phyloP scores from a whole-genome alignment of 1,140 invertebrate species.

The Oedothorax gibbosus region DNA sequence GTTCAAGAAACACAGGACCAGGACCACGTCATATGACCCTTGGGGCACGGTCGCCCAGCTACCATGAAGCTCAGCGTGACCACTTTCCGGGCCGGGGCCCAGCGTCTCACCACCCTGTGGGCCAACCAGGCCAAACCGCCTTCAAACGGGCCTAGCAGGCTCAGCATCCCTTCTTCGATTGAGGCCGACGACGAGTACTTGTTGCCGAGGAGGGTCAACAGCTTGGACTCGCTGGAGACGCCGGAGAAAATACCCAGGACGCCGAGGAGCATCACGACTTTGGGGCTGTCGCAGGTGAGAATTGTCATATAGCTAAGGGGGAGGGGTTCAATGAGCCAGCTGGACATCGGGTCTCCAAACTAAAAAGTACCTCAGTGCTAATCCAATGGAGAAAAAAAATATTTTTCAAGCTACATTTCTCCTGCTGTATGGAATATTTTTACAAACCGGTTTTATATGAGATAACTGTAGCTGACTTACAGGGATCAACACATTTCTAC shows the following conservation, averaged over 20 bases:
- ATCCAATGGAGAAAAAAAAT: too few species aligned
- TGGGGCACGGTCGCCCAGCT: conserved; percentile 41
- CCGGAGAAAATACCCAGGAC: conserved; percentile 16
- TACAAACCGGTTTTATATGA: too few species aligned
- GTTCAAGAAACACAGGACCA: too few species aligned
- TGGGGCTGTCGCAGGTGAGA: conserved; percentile 43
- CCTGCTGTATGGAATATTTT: too few species aligned
- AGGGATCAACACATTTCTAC: too few species aligned
- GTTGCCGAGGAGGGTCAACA: conserved; percentile 23
- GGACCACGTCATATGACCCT: conserved; percentile 31
- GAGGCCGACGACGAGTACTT: conserved; percentile 4
- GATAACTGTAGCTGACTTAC: too few species aligned
- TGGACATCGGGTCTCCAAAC: too few species aligned
- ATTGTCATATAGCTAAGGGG: too few species aligned
- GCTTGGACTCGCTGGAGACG: conserved; percentile 23
- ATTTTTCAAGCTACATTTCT: too few species aligned
- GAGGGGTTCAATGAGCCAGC: too few species aligned
- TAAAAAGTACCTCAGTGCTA: too few species aligned
- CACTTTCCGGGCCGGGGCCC: conserved; percentile 55
- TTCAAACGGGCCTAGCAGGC: not conserved
- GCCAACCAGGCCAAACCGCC: conserved; percentile 22
- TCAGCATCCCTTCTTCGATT: not conserved
- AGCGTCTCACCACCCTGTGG: conserved; percentile 47
- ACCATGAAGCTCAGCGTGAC: conserved; percentile 62
- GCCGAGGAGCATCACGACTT: conserved; percentile 29